Conservation (phyloP, 2,888 invertebrate genomes). For the Pristionchus exspectatus region DNA sequence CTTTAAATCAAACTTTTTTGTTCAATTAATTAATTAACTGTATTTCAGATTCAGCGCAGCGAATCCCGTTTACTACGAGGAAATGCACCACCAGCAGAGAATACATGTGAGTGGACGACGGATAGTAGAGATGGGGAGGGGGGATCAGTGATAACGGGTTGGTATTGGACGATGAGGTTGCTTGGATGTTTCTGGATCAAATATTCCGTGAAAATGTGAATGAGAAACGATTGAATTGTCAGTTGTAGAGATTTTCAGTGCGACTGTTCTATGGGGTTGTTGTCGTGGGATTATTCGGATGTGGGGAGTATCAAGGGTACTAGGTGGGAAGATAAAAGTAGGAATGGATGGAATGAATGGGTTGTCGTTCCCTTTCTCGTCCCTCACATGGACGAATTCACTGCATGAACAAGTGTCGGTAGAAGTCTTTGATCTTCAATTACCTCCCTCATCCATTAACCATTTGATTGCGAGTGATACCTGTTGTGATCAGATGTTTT, state of each 20-base stretch:
- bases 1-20: background rate
- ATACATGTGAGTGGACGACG: background rate
- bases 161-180: background rate
- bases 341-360: constrained; percentile 18
- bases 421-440: background rate
- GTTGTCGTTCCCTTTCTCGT: background rate
- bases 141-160: background rate
- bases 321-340: background rate
- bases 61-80: constrained; percentile 23
- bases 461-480: constrained; percentile 14
- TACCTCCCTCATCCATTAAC: background rate
- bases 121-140: background rate
- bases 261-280: background rate
- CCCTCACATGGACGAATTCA: background rate
- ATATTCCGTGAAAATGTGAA: background rate
- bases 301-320: background rate
- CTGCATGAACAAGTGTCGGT: constrained; percentile 28
- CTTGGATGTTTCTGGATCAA: background rate
- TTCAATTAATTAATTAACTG: background rate
- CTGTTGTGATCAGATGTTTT: constrained; percentile 42
- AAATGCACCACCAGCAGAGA: constrained; percentile 4
- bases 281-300: constrained; percentile 14
- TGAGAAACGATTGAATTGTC: too few relatives aligned
- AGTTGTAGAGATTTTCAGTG: background rate
- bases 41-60: constrained; percentile 25